Evolutionary conservation across 2,888 invertebrate species (phyloP).

Genomic region (Macaria notata): DNA sequence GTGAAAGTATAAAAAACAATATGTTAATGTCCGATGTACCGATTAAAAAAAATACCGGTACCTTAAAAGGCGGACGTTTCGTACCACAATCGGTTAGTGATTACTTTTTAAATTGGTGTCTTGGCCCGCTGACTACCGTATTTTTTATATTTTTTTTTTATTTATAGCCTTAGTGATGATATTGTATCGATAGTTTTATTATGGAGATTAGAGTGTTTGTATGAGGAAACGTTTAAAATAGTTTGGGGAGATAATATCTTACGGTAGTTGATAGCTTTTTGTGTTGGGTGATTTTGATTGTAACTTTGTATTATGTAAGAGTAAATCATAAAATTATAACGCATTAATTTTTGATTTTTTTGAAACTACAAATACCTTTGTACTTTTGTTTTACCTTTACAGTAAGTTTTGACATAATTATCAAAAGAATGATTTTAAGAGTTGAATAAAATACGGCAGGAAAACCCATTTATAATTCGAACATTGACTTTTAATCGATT

Average conservation of each 20-base stretch:
- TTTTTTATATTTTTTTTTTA: constrained; percentile 38
- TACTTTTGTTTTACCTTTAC: too few species aligned
- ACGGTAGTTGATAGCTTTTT: constrained; percentile 6
- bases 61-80: constrained; percentile 67
- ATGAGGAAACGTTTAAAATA: constrained; percentile 7
- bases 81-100: constrained; percentile 62
- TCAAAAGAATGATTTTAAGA: too few species aligned
- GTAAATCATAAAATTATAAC: too few species aligned
- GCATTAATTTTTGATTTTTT: too few species aligned
- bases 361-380: too few species aligned
- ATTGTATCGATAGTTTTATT: constrained; percentile 21
- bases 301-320: neutral
- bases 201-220: constrained; percentile 17
- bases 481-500: too few species aligned
- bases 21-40: constrained; percentile 63
- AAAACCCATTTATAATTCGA: too few species aligned
- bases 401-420: too few species aligned
- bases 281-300: constrained; percentile 2
- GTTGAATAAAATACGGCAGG: too few species aligned
- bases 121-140: constrained; percentile 54
- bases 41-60: constrained; percentile 59
- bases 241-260: constrained; percentile 4
- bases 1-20: constrained; percentile 66
- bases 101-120: constrained; percentile 73
- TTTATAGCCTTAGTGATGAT: constrained; percentile 47